Conservation (phyloP, 1,140 invertebrate genomes). For the Stegodyphus dumicola region DNA sequence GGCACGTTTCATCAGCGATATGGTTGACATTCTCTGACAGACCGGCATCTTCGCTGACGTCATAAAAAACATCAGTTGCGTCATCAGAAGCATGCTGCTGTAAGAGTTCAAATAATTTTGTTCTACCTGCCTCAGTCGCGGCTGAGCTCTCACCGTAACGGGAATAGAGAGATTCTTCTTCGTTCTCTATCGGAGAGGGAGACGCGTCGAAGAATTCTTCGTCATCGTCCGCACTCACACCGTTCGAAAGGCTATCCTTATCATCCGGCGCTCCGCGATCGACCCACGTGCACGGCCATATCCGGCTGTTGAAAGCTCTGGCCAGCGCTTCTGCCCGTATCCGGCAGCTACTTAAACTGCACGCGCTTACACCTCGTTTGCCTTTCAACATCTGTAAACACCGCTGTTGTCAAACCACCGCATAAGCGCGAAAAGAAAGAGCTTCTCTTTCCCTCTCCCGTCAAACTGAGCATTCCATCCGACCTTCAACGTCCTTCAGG, state of each 20-base stretch:
- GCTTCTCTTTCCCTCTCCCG: no score
- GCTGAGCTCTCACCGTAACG: background rate
- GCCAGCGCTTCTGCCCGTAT: slow-evolving; percentile 83
- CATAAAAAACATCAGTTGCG: slow-evolving; percentile 49
- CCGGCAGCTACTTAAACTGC: slow-evolving; percentile 73
- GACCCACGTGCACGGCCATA: slow-evolving; percentile 72
- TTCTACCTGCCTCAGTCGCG: slow-evolving; percentile 14
- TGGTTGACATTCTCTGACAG: background rate
- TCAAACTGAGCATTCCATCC: background rate
- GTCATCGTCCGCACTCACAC: slow-evolving; percentile 10
- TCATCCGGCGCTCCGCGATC: background rate
- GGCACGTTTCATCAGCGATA: background rate
- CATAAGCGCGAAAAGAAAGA: background rate
- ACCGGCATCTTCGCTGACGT: slow-evolving; percentile 44
- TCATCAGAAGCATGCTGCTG: slow-evolving; percentile 50
- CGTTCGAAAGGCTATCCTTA: background rate
- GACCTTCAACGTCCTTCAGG: slow-evolving; percentile 58
- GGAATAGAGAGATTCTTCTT: background rate
- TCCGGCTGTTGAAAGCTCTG: slow-evolving; percentile 77
- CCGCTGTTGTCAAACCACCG: background rate
- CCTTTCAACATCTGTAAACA: slow-evolving; percentile 29
- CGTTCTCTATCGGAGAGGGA: slow-evolving; percentile 9
- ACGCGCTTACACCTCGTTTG: background rate
- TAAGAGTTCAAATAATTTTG: slow-evolving; percentile 31
- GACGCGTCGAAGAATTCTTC: slow-evolving; percentile 53